These are phyloP conservation scores for Chymomyza procnemis DNA, from an alignment of 2,888 invertebrate species.

Conservation along the genomic window DNA sequence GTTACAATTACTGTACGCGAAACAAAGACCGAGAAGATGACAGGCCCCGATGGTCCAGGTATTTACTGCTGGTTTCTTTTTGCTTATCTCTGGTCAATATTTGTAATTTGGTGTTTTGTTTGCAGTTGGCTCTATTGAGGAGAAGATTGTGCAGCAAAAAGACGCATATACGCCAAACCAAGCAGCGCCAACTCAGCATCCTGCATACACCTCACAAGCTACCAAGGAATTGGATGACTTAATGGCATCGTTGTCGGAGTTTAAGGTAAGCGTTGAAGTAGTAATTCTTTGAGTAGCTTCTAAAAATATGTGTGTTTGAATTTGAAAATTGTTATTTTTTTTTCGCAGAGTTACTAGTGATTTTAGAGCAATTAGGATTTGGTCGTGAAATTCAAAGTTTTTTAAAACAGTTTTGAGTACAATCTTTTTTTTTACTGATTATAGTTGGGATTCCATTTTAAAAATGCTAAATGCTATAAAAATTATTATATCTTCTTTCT, in stretches of 20 bases:
- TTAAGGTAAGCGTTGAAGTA: constrained; percentile 85
- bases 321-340: no score
- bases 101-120: not conserved
- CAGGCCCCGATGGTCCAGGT: constrained; percentile 77
- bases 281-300: not conserved
- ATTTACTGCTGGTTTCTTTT: constrained; percentile 9
- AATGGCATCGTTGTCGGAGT: constrained; percentile 96
- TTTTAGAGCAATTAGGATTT: no score
- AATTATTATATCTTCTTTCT: no score
- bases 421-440: no score
- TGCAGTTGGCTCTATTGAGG: constrained; percentile 74
- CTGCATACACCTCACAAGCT: constrained; percentile 86
- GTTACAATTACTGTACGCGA: constrained; percentile 82
- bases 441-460: no score
- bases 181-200: constrained; percentile 44
- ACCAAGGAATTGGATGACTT: constrained; percentile 96
- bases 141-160: constrained; percentile 75
- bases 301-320: not conserved
- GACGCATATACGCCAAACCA: constrained; percentile 71
- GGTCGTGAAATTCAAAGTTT: no score
- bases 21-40: constrained; percentile 81
- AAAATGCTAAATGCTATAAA: no score
- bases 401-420: no score
- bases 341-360: no score
- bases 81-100: not conserved